Evolutionary conservation across 2,888 invertebrate species (phyloP).

Genomic region (Melieria picta): DNA sequence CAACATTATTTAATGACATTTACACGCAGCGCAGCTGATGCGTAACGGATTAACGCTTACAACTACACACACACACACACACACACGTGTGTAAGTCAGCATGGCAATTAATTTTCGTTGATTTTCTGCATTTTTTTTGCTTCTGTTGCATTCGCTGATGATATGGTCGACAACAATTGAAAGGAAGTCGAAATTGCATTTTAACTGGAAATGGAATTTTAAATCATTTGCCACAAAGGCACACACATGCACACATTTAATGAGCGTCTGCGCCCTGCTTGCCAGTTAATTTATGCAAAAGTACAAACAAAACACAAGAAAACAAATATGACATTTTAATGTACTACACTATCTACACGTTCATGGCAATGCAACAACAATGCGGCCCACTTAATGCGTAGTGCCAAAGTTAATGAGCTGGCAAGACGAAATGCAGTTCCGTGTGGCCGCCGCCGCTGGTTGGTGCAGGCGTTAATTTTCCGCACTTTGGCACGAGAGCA

Average conservation of each 20-base stretch:
- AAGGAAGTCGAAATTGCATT: constrained; percentile 29
- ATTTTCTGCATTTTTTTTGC: too few relatives aligned
- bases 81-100: too few relatives aligned
- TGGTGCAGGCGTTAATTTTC: neutral
- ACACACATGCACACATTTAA: constrained; percentile 1
- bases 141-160: too few relatives aligned
- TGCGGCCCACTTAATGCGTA: neutral
- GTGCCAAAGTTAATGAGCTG: constrained; percentile 22
- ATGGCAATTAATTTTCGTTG: too few relatives aligned
- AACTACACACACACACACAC: too few relatives aligned
- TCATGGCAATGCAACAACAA: too few relatives aligned
- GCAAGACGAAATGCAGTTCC: too few relatives aligned
- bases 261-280: neutral
- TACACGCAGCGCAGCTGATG: too few relatives aligned
- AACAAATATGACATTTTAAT: constrained; percentile 23
- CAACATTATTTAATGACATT: too few relatives aligned
- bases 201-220: constrained; percentile 27
- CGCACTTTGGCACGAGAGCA: neutral
- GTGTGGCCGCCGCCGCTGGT: too few relatives aligned
- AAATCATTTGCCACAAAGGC: constrained; percentile 5
- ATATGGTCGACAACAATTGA: neutral
- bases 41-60: too few relatives aligned
- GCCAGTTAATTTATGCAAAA: neutral
- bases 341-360: neutral
- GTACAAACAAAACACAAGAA: neutral